These are phyloP conservation scores for Onychorhynchus coronatus DNA, from an alignment of 2,113 vertebrate species.

Conservation along the genomic window DNA sequence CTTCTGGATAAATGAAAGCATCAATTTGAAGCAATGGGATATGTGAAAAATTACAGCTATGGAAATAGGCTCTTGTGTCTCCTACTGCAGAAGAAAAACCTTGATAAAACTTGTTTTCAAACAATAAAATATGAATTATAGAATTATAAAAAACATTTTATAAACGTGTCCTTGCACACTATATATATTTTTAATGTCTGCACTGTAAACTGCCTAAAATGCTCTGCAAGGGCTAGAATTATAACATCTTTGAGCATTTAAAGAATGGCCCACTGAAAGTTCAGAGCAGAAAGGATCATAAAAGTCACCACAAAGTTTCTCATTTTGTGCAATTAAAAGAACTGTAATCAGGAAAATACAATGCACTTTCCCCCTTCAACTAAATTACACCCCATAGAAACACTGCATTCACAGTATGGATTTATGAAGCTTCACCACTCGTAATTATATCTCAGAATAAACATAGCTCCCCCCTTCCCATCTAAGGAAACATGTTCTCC, in stretches of 20 bases:
- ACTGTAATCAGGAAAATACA: not conserved
- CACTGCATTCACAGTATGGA: not conserved
- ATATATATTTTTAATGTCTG: not conserved
- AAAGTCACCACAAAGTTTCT: not conserved
- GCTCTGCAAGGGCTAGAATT: not conserved
- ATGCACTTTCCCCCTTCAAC: not conserved
- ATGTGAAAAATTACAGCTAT: not conserved
- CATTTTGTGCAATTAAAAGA: not conserved
- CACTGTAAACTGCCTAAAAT: not conserved
- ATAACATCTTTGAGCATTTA: not conserved
- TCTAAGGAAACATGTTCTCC: not conserved
- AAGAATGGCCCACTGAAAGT: not conserved
- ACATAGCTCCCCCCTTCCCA: not conserved
- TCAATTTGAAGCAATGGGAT: not conserved
- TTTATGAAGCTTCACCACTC: not conserved
- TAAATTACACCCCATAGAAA: not conserved
- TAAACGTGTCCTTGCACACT: not conserved
- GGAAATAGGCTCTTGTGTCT: not conserved
- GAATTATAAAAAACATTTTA: not conserved
- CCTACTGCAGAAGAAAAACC: not conserved
- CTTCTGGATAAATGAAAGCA: not conserved
- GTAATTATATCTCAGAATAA: conserved; percentile 20
- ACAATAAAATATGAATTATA: not conserved
- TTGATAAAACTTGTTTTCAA: not conserved
- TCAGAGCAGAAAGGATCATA: not conserved